These are phyloP conservation scores for Periplaneta americana DNA, from an alignment of 1,140 invertebrate genomes.

Conservation along the genomic window DNA sequence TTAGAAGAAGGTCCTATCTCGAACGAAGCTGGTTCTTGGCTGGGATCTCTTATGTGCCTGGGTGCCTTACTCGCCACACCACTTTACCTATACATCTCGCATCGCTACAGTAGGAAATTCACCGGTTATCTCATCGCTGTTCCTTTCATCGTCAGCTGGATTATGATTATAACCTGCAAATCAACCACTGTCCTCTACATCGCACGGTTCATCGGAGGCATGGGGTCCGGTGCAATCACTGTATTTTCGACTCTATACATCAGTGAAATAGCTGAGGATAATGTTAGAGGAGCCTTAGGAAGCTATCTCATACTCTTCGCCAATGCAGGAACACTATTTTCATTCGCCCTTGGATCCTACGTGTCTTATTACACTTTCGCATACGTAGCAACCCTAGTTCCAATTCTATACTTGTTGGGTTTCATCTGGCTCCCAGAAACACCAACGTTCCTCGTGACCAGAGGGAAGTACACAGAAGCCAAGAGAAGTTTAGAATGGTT, in stretches of 20 bases:
- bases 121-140: conserved; percentile 10
- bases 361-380: conserved; percentile 43
- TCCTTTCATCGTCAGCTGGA: conserved; percentile 13
- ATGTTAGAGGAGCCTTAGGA: conserved; percentile 49
- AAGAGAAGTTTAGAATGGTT: neutral
- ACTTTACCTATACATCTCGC: conserved; percentile 25
- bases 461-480: neutral
- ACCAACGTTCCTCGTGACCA: conserved; percentile 35
- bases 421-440: conserved; percentile 54
- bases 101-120: conserved; percentile 22
- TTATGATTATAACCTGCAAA: neutral
- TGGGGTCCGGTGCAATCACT: conserved; percentile 41
- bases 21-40: conserved; percentile 53
- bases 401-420: conserved; percentile 38
- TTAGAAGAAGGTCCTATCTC: conserved; percentile 41
- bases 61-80: conserved; percentile 39
- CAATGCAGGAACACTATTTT: conserved; percentile 48
- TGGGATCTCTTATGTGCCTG: conserved; percentile 51
- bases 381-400: conserved; percentile 35
- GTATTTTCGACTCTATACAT: conserved; percentile 47
- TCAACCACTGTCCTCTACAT: conserved; percentile 27
- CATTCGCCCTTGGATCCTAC: conserved; percentile 48
- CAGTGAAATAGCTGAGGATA: conserved; percentile 48
- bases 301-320: conserved; percentile 43
- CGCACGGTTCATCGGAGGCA: conserved; percentile 38